These are phyloP conservation scores for Mus spicilegus DNA, from an alignment of 2,113 vertebrate genomes.

Conservation along the genomic window DNA sequence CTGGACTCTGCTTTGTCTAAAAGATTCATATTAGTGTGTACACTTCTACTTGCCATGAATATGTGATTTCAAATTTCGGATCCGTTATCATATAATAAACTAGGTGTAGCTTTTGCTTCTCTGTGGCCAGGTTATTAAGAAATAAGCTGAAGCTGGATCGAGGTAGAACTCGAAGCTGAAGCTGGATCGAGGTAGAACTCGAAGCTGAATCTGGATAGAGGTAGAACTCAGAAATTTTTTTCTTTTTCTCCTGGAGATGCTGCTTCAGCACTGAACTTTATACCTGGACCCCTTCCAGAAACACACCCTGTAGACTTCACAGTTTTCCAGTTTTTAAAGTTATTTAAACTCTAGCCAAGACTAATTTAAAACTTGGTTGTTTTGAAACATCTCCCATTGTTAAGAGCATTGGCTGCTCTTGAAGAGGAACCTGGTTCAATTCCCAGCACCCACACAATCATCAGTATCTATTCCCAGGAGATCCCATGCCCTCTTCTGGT, in stretches of 20 bases:
- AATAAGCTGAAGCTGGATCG: slow-evolving; percentile 17
- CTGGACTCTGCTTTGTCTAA: slow-evolving; percentile 37
- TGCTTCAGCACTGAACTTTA: not conserved
- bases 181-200: not conserved
- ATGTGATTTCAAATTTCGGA: slow-evolving; percentile 58
- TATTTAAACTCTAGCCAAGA: slow-evolving; percentile 7
- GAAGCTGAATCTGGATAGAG: not conserved
- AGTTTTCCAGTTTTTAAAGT: slow-evolving; percentile 55
- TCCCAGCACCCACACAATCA: not conserved
- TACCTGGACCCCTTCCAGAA: not conserved
- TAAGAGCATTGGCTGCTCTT: not conserved
- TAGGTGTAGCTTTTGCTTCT: not conserved
- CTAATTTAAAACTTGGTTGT: slow-evolving; percentile 32
- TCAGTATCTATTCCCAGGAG: not conserved
- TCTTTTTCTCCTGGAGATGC: slow-evolving; percentile 13
- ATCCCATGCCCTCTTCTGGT: not conserved
- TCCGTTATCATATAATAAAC: slow-evolving; percentile 29
- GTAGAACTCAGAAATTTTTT: slow-evolving; percentile 16
- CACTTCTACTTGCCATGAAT: slow-evolving; percentile 4
- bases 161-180: not conserved
- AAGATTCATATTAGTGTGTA: slow-evolving; percentile 32
- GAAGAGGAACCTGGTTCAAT: not conserved
- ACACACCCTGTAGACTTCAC: not conserved
- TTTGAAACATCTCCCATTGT: not conserved
- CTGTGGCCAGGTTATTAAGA: slow-evolving; percentile 46